Conservation (phyloP, 2,888 invertebrate genomes). For the Pyralis farinalis region DNA sequence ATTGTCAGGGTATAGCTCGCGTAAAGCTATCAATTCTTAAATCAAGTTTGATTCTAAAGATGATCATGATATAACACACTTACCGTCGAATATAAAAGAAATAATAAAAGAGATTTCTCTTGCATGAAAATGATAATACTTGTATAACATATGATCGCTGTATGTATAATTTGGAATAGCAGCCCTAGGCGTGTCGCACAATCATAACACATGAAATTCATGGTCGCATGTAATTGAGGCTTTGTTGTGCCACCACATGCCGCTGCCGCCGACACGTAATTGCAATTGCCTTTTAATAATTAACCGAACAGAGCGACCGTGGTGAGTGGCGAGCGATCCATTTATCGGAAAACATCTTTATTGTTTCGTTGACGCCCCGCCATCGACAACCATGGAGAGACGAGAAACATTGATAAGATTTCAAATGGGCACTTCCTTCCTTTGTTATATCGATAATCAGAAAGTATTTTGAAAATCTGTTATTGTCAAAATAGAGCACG, state of each 20-base stretch:
- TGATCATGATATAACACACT: too few species aligned
- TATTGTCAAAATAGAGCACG: too few species aligned
- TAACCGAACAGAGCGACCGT: constrained; percentile 29
- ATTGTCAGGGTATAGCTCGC: too few species aligned
- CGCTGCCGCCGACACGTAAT: constrained; percentile 33
- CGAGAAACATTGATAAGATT: not conserved
- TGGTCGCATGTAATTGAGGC: constrained; percentile 33
- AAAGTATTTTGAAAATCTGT: too few species aligned
- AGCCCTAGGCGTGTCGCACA: constrained; percentile 20
- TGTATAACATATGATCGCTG: too few species aligned
- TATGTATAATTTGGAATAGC: not conserved
- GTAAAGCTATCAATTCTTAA: too few species aligned
- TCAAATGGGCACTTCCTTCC: not conserved
- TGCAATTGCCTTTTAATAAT: constrained; percentile 43
- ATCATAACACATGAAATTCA: constrained; percentile 47
- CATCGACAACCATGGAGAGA: constrained; percentile 10
- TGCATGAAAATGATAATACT: too few species aligned
- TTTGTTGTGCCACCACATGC: constrained; percentile 37
- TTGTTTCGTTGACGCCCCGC: constrained; percentile 26
- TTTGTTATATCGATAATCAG: too few species aligned
- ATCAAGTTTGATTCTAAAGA: too few species aligned
- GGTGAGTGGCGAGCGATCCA: constrained; percentile 20
- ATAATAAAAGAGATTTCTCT: too few species aligned
- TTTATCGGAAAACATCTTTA: constrained; percentile 47
- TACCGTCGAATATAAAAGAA: too few species aligned